These are phyloP conservation scores for Apaloderma vittatum DNA, from an alignment of 2,113 vertebrate genomes.

Conservation along the genomic window DNA sequence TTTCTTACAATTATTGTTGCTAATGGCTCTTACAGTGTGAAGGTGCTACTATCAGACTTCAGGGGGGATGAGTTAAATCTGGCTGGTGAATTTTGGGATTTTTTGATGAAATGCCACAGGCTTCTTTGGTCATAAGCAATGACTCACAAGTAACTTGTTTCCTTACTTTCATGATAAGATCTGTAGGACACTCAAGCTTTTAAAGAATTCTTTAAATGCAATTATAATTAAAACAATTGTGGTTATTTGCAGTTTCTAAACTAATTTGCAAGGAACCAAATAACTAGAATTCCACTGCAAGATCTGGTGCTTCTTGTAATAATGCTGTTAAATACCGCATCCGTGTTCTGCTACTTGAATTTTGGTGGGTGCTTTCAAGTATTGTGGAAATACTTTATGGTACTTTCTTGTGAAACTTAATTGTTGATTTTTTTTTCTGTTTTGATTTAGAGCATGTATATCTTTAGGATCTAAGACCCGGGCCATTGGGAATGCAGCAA, in stretches of 20 bases:
- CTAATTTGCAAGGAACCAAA: neutral
- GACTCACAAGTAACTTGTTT: neutral
- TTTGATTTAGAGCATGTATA: constrained; percentile 88
- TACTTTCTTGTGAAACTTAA: neutral
- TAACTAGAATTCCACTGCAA: neutral
- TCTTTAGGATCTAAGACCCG: constrained; percentile 93
- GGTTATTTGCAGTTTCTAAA: neutral
- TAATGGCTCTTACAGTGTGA: neutral
- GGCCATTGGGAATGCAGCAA: constrained; percentile 94
- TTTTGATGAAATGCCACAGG: neutral
- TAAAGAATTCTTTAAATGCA: neutral
- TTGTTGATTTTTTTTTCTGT: neutral
- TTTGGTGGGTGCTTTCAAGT: neutral
- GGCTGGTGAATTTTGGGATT: neutral
- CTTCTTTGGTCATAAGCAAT: neutral
- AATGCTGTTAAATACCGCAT: neutral
- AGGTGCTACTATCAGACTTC: neutral
- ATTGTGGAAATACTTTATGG: fast-evolving
- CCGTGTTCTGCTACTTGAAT: neutral
- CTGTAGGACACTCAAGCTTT: neutral
- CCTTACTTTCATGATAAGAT: neutral
- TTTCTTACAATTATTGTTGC: neutral
- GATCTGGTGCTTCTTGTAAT: neutral
- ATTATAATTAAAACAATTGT: neutral
- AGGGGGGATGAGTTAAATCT: neutral